Conservation (phyloP, 2,113 vertebrate species). For the Halcyon malimbica region DNA sequence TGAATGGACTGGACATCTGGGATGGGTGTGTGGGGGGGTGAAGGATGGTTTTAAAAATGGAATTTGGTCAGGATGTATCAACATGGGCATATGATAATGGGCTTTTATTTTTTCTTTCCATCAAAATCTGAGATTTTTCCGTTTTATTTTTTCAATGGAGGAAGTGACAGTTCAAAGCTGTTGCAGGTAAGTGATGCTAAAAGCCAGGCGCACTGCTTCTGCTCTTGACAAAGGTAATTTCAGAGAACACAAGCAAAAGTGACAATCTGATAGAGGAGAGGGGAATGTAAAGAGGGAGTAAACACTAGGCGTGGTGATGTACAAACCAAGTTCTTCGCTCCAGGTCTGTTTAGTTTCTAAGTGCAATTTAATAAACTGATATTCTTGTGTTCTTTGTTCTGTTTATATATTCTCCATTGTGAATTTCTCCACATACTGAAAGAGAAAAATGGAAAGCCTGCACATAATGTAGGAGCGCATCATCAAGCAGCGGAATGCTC, state of each 20-base stretch:
- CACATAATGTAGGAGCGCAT: neutral
- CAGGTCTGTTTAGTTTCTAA: neutral
- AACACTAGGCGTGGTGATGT: neutral
- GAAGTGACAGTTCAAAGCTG: neutral
- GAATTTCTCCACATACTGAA: conserved; percentile 44
- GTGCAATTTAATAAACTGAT: conserved; percentile 34
- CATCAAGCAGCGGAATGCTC: neutral
- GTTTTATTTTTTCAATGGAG: neutral
- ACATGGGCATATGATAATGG: neutral
- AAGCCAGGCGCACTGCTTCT: neutral
- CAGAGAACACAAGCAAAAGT: neutral
- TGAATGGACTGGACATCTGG: neutral
- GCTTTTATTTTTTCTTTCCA: neutral
- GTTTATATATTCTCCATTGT: conserved; percentile 35
- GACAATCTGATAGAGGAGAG: neutral
- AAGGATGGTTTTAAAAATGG: neutral
- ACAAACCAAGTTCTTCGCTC: neutral
- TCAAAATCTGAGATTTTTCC: neutral
- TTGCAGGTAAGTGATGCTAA: neutral
- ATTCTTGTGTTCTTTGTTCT: conserved; percentile 28
- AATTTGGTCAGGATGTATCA: neutral
- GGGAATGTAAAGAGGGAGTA: neutral
- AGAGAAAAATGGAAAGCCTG: conserved; percentile 40
- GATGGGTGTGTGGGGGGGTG: too few relatives aligned
- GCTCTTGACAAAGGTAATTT: neutral